phyloP scores from a whole-genome alignment of 2,113 vertebrate genomes.

The Tachycineta bicolor region DNA sequence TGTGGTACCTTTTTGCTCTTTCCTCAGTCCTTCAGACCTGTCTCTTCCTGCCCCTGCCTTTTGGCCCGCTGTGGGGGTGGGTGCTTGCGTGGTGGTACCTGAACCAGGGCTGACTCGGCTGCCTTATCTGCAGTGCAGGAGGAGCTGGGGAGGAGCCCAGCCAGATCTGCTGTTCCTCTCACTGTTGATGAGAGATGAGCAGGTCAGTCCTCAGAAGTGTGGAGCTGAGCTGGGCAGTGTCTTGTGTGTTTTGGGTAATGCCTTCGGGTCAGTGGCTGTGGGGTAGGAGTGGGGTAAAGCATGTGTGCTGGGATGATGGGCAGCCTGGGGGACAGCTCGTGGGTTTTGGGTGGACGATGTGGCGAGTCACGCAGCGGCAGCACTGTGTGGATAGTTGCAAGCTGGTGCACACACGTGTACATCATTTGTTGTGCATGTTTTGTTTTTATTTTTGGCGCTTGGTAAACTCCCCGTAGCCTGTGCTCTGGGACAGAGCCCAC shows the following conservation, averaged over 20 bases:
- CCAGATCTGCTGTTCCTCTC: not conserved
- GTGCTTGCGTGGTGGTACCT: not conserved
- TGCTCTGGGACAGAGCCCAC: not conserved
- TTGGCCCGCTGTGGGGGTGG: not conserved
- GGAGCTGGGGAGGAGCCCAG: not conserved
- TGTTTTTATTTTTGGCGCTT: not conserved
- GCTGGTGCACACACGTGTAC: rapidly evolving
- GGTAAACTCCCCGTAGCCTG: not conserved
- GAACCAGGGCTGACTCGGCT: not conserved
- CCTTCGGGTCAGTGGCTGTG: not conserved
- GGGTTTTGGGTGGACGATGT: not conserved
- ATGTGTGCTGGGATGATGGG: not conserved
- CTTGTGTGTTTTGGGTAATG: not conserved
- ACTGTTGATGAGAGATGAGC: not conserved
- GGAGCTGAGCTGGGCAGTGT: not conserved
- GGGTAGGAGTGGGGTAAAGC: not conserved
- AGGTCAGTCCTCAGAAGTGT: not conserved
- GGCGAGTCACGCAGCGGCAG: rapidly evolving
- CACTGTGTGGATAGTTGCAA: not conserved
- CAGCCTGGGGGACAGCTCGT: not conserved
- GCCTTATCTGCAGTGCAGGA: not conserved
- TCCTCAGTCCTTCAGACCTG: not conserved
- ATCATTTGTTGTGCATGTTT: rapidly evolving
- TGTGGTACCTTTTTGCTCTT: rapidly evolving
- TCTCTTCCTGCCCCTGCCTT: not conserved